Evolutionary conservation across 2,113 vertebrate genomes (phyloP).

Genomic region (Verasper variegatus): DNA sequence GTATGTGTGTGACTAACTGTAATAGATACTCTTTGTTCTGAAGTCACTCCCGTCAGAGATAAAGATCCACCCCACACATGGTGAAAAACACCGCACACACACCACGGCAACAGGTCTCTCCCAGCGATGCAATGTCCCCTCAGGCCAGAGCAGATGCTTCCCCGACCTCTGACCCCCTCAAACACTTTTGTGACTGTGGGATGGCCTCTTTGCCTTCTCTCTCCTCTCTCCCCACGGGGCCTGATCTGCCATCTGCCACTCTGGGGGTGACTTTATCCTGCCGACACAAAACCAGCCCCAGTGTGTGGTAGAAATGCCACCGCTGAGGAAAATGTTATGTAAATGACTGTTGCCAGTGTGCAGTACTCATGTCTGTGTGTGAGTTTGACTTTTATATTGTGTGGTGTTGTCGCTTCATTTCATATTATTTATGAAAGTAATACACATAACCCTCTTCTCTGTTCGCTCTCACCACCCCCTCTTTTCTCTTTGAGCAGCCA

Average conservation of each 20-base stretch:
- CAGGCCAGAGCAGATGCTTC: conserved; percentile 83
- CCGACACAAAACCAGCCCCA: conserved; percentile 65
- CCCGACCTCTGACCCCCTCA: conserved; percentile 77
- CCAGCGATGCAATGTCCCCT: conserved; percentile 76
- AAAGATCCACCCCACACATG: conserved; percentile 70
- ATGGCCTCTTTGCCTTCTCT: conserved; percentile 74
- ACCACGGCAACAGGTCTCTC: conserved; percentile 83
- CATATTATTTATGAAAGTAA: conserved; percentile 1
- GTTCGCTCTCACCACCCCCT: background rate
- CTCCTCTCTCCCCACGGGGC: conserved; percentile 62
- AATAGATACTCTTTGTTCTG: conserved; percentile 71
- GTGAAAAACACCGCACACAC: conserved; percentile 66
- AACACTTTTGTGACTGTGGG: conserved; percentile 84
- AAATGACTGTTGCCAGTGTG: conserved; percentile 12
- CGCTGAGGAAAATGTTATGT: conserved; percentile 61
- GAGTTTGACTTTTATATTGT: background rate
- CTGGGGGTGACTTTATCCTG: conserved; percentile 72
- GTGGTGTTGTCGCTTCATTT: background rate
- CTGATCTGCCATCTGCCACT: conserved; percentile 83
- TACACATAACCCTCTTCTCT: background rate
- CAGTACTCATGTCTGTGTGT: conserved; percentile 22
- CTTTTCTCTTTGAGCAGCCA: background rate
- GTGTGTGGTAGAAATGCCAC: conserved; percentile 70
- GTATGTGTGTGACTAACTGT: conserved; percentile 41
- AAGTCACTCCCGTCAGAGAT: conserved; percentile 63